Conservation (phyloP, 1,140 invertebrate genomes). For the Belonocnema kinseyi region DNA sequence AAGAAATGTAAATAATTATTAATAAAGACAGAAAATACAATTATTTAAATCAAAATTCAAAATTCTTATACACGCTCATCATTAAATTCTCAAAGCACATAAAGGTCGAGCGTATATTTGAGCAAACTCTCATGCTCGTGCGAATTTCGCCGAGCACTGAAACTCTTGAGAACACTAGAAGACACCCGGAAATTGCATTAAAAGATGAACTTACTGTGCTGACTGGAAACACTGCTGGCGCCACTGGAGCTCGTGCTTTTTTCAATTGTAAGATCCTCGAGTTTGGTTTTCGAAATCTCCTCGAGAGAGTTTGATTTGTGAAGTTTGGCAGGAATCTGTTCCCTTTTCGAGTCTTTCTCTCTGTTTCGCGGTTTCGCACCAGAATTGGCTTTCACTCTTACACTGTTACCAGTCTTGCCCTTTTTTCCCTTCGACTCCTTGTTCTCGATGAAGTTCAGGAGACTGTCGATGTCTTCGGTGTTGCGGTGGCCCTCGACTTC, state of each 20-base stretch:
- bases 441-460: conserved; percentile 77
- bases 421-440: conserved; percentile 72
- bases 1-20: no score
- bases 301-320: conserved; percentile 83
- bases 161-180: no score
- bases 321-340: conserved; percentile 72
- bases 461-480: conserved; percentile 77
- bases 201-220: conserved; percentile 62
- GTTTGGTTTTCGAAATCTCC: conserved; percentile 82
- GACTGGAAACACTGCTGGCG: conserved; percentile 68
- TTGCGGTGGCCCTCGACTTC: conserved; percentile 81
- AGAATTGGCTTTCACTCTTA: conserved; percentile 67
- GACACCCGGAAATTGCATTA: no score
- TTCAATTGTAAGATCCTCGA: conserved; percentile 80
- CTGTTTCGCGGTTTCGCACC: conserved; percentile 68
- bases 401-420: conserved; percentile 61
- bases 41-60: no score
- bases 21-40: no score
- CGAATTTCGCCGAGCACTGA: no score
- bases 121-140: no score
- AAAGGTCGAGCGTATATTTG: no score
- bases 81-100: no score
- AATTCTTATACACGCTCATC: no score
- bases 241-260: conserved; percentile 67
- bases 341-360: conserved; percentile 71